Percentiles rank a stretch among this genome's conserved stretches.
phyloP scores from a whole-genome alignment of 35 echinoderm and acorn worm species.

The Apostichopus parvimensis region DNA sequence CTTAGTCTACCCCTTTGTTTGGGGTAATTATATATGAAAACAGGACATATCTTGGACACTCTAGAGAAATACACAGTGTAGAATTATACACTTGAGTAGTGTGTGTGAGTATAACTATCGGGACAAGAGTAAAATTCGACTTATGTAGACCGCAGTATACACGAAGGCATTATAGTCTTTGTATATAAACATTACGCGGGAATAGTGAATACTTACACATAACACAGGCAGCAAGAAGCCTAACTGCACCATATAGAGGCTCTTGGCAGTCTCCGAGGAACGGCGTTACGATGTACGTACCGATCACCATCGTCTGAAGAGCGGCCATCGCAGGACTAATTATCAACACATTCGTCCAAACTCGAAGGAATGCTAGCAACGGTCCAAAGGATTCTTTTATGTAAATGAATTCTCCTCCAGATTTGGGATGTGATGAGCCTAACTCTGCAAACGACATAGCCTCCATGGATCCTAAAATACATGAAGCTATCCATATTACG shows the following conservation, averaged over 20 bases:
- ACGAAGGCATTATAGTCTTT: too few species aligned
- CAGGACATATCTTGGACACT: too few species aligned
- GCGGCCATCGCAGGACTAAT: not conserved
- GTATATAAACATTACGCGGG: too few species aligned
- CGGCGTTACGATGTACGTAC: not conserved
- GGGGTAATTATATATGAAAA: too few species aligned
- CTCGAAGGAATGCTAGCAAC: conserved; percentile 36
- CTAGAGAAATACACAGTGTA: too few species aligned
- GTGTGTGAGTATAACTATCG: too few species aligned
- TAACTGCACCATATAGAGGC: not conserved
- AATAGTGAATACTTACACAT: conserved; percentile 22
- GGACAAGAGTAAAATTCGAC: not conserved
- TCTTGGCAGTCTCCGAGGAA: conserved; percentile 22
- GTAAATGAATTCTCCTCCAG: conserved; percentile 56
- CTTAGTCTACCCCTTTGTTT: too few species aligned
- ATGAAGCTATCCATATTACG: conserved; percentile 28
- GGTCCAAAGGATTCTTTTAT: conserved; percentile 59
- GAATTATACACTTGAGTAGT: too few species aligned
- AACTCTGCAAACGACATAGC: conserved; percentile 42
- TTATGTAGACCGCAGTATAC: too few species aligned
- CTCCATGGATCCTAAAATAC: not conserved
- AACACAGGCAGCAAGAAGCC: not conserved
- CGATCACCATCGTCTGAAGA: conserved; percentile 10
- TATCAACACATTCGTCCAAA: conserved; percentile 35
- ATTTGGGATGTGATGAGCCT: conserved; percentile 45